Evolutionary conservation across 1,140 invertebrate species (phyloP).

Genomic region (Reticulitermes speratus): DNA sequence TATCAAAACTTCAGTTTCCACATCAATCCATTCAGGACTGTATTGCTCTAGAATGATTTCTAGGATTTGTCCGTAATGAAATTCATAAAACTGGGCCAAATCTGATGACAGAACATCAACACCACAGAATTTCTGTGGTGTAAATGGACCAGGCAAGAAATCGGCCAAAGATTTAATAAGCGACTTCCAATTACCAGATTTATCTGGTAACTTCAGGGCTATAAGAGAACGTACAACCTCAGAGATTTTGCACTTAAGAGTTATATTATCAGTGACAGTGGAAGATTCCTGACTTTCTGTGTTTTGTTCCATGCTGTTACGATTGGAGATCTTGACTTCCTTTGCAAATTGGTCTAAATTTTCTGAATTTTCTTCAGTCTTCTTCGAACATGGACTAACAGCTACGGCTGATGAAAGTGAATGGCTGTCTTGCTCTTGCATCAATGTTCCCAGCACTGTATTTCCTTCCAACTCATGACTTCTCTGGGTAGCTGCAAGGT

Average conservation of each 20-base stretch:
- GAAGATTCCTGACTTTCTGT: too few relatives aligned
- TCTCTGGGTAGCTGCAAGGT: conserved; percentile 43
- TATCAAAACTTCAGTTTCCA: conserved; percentile 37
- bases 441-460: not conserved
- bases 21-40: conserved; percentile 43
- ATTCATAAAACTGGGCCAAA: conserved; percentile 21
- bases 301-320: too few relatives aligned
- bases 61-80: conserved; percentile 47
- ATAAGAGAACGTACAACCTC: not conserved
- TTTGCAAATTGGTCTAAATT: not conserved
- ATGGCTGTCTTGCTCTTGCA: not conserved
- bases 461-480: conserved; percentile 36
- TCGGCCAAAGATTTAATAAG: conserved; percentile 38
- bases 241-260: conserved; percentile 38
- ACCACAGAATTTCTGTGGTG: conserved; percentile 58
- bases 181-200: conserved; percentile 36
- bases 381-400: not conserved
- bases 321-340: not conserved
- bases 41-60: conserved; percentile 45
- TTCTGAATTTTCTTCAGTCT: not conserved
- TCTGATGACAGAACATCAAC: not conserved
- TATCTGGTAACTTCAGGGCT: too few relatives aligned
- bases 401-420: not conserved
- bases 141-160: conserved; percentile 61
- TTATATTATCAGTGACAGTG: not conserved